Base-by-base conservation (phyloP, 2,888 invertebrate species). In the Capitulum mitella region DNA sequence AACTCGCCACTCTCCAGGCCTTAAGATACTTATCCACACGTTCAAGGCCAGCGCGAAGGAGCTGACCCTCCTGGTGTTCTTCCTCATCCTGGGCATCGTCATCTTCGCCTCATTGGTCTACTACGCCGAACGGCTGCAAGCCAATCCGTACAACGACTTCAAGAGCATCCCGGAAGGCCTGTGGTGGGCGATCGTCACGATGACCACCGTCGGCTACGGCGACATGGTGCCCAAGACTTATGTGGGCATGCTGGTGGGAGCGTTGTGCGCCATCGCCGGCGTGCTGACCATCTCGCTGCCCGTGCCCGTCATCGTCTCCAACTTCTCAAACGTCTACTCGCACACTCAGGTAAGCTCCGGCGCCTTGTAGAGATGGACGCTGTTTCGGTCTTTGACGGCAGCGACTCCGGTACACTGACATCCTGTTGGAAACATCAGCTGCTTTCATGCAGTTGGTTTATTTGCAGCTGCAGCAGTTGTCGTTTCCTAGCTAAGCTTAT, bases 221-320 rank as follows among this genome's bases (percentile, higher is more conserved):
- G 97, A 98, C 87, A 98, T 98, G 97, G 96, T 93, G 83, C 97
- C 98, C 81, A 97, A 97, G 87, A 98, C 98, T 74, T 98, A 98
- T 86, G 93, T 96, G 82, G 98, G 98, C 82, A 98, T 98, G 98
- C 96, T 98, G 86, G 97, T 98, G 82, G 98, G 98, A 83, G 97
- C 97, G 29, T 90, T 99, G 77, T 99, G 98, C 87, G 98, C 99
- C 81, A 90, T 99, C 83, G 96, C 97, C 85, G 99, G 99, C 87
- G 98, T 99, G 86, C 89, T 99, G 84, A 98, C 98, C 85, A 97
- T 99, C 88, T 98, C 98, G 84, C 90, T 98, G 85, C 98, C 98
- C 83, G 97, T 98, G 84, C 98, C 98, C 83, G 98, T 99, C 87
- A 99, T 99, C 86, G 98, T 99, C 83, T 97, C 96, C 87, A 99